Conservation (phyloP, 2,888 invertebrate species). For the Apamea crenata region DNA sequence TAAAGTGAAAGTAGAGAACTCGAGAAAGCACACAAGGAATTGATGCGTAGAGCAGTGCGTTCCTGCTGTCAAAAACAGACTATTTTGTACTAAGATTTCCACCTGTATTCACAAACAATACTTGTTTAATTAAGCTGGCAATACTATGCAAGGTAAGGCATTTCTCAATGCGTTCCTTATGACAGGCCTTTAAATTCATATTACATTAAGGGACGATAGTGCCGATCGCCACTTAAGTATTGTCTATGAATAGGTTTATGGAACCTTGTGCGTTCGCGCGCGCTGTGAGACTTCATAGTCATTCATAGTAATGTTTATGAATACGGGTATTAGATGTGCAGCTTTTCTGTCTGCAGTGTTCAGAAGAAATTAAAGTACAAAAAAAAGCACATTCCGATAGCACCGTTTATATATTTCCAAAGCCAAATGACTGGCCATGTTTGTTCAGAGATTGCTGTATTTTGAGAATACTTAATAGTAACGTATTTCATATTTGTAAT, state of each 20-base stretch:
- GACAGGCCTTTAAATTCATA: no score
- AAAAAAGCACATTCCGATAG: conserved; percentile 1
- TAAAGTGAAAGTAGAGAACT: not conserved
- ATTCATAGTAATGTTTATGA: not conserved
- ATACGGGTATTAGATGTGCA: not conserved
- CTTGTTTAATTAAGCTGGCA: no score
- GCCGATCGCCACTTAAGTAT: no score
- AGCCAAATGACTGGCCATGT: not conserved
- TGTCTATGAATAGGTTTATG: no score
- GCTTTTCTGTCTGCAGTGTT: not conserved
- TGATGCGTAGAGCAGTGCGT: not conserved
- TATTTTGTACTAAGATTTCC: not conserved
- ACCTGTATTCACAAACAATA: not conserved
- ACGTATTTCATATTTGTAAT: not conserved
- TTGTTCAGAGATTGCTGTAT: not conserved
- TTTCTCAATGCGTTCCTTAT: no score
- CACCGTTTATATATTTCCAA: not conserved
- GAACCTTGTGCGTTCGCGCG: no score
- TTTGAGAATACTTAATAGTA: not conserved
- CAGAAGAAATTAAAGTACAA: not conserved
- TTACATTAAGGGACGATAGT: no score
- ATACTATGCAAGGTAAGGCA: no score
- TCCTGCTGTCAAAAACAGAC: not conserved
- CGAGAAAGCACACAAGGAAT: not conserved
- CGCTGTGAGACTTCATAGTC: no score